Percentiles rank a stretch among this genome's conserved stretches.
These are phyloP conservation scores for Halcyon malimbica DNA, from an alignment of 2,113 vertebrate genomes.

Conservation along the genomic window DNA sequence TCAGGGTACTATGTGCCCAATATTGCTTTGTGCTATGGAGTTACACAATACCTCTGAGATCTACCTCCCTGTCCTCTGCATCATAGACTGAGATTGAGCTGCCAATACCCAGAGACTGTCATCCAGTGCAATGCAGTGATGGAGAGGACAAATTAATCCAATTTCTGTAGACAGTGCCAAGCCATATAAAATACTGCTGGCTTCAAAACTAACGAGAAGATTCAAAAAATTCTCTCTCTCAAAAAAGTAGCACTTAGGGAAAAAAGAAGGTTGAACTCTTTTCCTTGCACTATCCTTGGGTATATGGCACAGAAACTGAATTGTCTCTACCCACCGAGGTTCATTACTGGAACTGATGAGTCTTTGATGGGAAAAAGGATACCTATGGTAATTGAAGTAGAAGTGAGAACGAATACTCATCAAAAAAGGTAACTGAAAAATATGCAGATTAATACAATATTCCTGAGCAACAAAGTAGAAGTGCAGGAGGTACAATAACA, in stretches of 20 bases:
- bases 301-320: background rate
- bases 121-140: background rate
- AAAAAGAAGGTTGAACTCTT: background rate
- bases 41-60: background rate
- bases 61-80: background rate
- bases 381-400: background rate
- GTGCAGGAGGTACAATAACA: background rate
- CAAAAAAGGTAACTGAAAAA: background rate
- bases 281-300: fast-evolving
- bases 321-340: background rate
- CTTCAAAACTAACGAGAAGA: background rate
- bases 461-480: background rate
- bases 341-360: background rate
- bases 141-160: background rate
- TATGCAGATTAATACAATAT: background rate
- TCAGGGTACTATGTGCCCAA: background rate
- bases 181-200: background rate
- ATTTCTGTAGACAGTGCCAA: background rate
- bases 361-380: background rate
- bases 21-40: background rate
- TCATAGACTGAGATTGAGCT: background rate
- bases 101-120: background rate
- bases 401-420: background rate
- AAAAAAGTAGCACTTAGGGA: background rate
- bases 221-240: background rate